Conservation (phyloP, 2,113 vertebrate genomes). For the Forbesichthys agassizii region DNA sequence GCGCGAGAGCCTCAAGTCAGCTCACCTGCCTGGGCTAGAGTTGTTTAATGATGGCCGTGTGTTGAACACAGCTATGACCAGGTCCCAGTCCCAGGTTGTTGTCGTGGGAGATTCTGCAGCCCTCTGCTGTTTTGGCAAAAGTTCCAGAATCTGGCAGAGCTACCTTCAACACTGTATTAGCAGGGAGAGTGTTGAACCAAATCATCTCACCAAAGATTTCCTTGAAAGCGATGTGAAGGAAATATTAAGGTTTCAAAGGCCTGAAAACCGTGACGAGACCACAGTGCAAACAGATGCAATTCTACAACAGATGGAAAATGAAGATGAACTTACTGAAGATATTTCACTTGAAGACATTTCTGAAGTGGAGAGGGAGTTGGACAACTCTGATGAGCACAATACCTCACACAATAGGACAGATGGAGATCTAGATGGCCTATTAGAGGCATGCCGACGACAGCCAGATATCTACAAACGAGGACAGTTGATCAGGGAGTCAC, state of each 20-base stretch:
- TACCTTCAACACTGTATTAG: conserved; percentile 82
- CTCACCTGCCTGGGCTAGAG: conserved; percentile 70
- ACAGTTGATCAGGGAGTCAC: conserved; percentile 45
- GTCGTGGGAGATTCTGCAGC: conserved; percentile 85
- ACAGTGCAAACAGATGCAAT: conserved; percentile 74
- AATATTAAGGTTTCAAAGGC: conserved; percentile 64
- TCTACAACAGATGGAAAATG: conserved; percentile 73
- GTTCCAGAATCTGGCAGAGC: conserved; percentile 86
- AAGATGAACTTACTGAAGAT: conserved; percentile 42
- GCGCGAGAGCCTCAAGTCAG: conserved; percentile 68
- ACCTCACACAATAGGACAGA: not conserved
- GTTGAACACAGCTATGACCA: conserved; percentile 89
- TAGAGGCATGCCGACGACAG: conserved; percentile 23
- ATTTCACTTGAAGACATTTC: conserved; percentile 26
- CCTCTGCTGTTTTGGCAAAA: conserved; percentile 83
- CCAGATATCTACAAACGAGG: conserved; percentile 34
- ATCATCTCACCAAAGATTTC: conserved; percentile 74
- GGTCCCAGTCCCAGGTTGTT: conserved; percentile 86
- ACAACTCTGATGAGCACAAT: conserved; percentile 39
- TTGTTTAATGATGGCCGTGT: conserved; percentile 87
- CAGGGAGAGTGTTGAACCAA: conserved; percentile 65
- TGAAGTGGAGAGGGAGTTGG: not conserved
- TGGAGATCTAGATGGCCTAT: not conserved
- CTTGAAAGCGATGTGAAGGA: conserved; percentile 77
- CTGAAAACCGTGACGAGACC: conserved; percentile 36